Evolutionary conservation across 2,797 vertebrate species (phyloP), one percentile per base, ranked within the genome.

Genomic region (Silurus lanzhouensis): DNA sequence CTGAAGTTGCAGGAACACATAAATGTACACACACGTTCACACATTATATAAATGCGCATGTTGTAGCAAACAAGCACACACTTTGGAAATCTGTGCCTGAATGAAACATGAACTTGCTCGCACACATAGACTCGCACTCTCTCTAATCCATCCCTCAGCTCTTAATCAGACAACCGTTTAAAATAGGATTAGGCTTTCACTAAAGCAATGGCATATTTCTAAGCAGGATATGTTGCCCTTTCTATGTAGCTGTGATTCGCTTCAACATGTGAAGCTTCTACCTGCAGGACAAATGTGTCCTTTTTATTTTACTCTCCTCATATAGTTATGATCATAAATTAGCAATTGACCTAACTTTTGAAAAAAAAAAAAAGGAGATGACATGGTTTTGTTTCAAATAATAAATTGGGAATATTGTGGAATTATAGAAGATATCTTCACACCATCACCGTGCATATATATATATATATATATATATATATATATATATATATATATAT

Each of bases 121-220:
- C 84, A 83, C 83, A 86, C 85, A 80, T 60, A 70, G 72, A 74
- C 64, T 58, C 82, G 64, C 71, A 81, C 52, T 75, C 61, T 57
- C 13, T 72, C 86, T 94, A 93, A 94, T 95, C 93, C 92, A 80
- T 87, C 70, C 60, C 86, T 93, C 92, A 92, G 92, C 91, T 91
- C 92, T 89, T 93, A 94, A 95, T 94, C 93, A 94, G 94, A 95
- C 94, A 95, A 93, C 90, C 94, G 92, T 94, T 94, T 86, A 90
- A 94, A 94, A 94, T 93, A 84, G 91, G 94, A 95, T 95, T 95
- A 94, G 87, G 89, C 90, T 87, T 91, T 93, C 90, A 84, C 86
- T 89, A 89, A 91, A 90, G 89, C 92, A 92, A 93, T 91, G 91
- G 89, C 89, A 87, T 87, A 87, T 93, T 91, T 93, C 91, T 85